Percentiles rank a stretch among this genome's conserved stretches.
These are phyloP conservation scores for Cerastoderma edule DNA, from an alignment of 2,888 invertebrate species.

Conservation along the genomic window DNA sequence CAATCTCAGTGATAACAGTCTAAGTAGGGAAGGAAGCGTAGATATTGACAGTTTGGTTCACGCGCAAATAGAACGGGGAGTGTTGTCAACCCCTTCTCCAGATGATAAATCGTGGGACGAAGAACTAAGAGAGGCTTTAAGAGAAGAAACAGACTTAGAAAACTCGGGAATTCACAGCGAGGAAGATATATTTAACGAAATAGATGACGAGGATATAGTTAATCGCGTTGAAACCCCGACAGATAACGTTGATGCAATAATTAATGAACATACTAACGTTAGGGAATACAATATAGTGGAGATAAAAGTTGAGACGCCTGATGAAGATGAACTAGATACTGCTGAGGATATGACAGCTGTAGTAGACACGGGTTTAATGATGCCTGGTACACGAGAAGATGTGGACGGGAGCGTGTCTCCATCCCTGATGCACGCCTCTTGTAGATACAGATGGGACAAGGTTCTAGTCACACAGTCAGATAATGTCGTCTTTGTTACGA, in stretches of 20 bases:
- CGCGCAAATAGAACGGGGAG: slow-evolving; percentile 15
- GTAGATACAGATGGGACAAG: slow-evolving; percentile 73
- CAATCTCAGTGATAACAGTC: background rate
- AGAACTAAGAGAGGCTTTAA: slow-evolving; percentile 26
- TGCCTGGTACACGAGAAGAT: slow-evolving; percentile 53
- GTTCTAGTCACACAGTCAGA: slow-evolving; percentile 60
- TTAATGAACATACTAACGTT: background rate
- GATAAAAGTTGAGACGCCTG: slow-evolving; percentile 3
- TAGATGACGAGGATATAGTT: background rate
- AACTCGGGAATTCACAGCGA: background rate
- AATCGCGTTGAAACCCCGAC: background rate
- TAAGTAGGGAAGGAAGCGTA: slow-evolving; percentile 3
- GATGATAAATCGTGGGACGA: slow-evolving; percentile 40
- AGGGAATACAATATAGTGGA: background rate
- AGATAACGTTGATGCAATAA: background rate
- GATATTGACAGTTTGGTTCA: slow-evolving; percentile 19
- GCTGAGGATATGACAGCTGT: slow-evolving; percentile 3
- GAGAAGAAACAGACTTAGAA: slow-evolving; percentile 1
- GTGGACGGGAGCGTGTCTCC: slow-evolving; percentile 61
- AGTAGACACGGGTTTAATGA: slow-evolving; percentile 2
- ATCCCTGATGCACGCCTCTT: slow-evolving; percentile 60
- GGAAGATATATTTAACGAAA: too few relatives aligned
- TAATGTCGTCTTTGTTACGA: slow-evolving; percentile 71
- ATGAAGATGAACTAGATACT: background rate
- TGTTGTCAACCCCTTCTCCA: background rate